A percentile compares a stretch with the other conserved stretches of the same genome.
Evolutionary conservation across 2,888 invertebrate genomes (phyloP).

Genomic region (Athalia rosae): DNA sequence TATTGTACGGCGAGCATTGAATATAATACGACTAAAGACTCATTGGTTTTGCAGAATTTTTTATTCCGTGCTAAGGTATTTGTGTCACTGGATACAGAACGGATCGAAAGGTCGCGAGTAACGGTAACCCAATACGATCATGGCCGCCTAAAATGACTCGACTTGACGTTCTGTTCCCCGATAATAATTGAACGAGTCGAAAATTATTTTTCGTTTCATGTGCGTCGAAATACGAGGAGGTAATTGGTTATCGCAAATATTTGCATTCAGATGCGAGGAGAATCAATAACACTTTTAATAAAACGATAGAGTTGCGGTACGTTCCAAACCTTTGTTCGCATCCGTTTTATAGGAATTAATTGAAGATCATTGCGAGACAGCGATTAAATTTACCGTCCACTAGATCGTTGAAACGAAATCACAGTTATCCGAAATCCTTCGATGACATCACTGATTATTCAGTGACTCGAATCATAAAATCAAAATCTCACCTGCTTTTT

Average conservation of each 20-base stretch:
- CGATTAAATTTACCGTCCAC: no score
- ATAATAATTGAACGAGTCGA: slow-evolving; percentile 33
- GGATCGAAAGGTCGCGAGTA: slow-evolving; percentile 42
- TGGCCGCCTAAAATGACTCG: slow-evolving; percentile 39
- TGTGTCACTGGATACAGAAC: slow-evolving; percentile 42
- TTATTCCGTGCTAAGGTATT: slow-evolving; percentile 30
- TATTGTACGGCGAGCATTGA: slow-evolving; percentile 14
- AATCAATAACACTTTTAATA: slow-evolving; percentile 1
- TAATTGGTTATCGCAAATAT: slow-evolving; percentile 19
- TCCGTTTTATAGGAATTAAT: no score
- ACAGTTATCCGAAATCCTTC: no score
- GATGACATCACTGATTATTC: no score
- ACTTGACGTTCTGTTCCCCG: slow-evolving; percentile 30
- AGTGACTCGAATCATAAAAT: background rate
- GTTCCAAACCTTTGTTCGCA: no score
- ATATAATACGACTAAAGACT: background rate
- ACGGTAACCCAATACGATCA: slow-evolving; percentile 12
- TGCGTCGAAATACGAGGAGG: background rate
- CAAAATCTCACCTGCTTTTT: background rate
- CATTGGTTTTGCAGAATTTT: slow-evolving; percentile 12
- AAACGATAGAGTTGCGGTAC: background rate
- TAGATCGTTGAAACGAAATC: no score
- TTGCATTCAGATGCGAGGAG: background rate
- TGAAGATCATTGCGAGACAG: no score
- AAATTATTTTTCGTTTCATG: background rate